Evolutionary conservation across 2,113 vertebrate species (phyloP), one percentile per base, ranked within the genome.

Genomic region (Erythrocercus mccallii): DNA sequence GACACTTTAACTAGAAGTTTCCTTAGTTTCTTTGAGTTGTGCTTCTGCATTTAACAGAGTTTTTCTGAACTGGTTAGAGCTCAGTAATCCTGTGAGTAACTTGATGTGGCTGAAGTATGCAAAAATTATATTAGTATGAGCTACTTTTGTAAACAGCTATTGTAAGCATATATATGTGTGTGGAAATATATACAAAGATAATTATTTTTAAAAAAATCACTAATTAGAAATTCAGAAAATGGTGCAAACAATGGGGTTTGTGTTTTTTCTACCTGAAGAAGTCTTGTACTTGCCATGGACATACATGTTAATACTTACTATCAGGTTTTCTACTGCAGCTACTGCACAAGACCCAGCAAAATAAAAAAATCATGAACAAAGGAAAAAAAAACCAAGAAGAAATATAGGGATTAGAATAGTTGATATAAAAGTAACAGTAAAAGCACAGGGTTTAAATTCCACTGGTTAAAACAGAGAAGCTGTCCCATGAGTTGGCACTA

Each of bases 161-260:
- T 54, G 0, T 37, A 82, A 62, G 3, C 40, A 20, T 15, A n/a
- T 77, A 31, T n/a, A 5, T 23, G 0, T 15, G 10, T 16, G 3
- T 27, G 12, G 25, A 35, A 47, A 61, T 28, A 42, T 22, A 33
- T 5, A n/a, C 10, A 70, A 35, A 80, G 6, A n/a, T n/a, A n/a
- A n/a, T n/a, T n/a, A n/a, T n/a, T n/a, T n/a, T n/a, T n/a, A n/a
- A n/a, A n/a, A n/a, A n/a, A 56, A 37, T 14, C 11, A 20, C 12
- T 25, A 51, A 6, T 74, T 81, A 51, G 3, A 78, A 78, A 54
- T 58, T 54, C 33, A 66, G 18, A 5, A 91, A 65, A 69, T n/a
- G 0, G 6, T 73, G 13, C 15, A 77, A 81, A 42, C 6, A 88
- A 31, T 62, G 10, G 0, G 16, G 71, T 66, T 18, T 85, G 13